Conservation (phyloP, 2,797 vertebrate species). For the Bovichtus variegatus region DNA sequence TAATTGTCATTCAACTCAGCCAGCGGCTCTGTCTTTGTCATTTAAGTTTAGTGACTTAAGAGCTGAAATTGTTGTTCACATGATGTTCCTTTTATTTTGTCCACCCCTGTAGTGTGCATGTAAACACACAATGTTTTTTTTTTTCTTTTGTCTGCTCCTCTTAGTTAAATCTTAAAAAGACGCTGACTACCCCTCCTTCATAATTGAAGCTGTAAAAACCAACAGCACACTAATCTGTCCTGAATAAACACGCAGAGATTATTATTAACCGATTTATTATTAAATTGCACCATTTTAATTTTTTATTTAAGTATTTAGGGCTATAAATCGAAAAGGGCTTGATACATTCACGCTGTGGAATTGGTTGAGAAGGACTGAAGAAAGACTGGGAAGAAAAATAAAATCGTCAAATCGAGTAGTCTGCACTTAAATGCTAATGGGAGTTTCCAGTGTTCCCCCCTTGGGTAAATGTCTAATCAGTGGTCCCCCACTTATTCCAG, state of each 20-base stretch:
- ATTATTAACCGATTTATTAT: too few species aligned
- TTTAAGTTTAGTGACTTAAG: conserved; percentile 34
- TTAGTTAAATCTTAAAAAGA: conserved; percentile 47
- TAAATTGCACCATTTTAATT: conserved; percentile 67
- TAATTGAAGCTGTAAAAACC: conserved; percentile 68
- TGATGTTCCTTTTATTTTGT: conserved; percentile 32
- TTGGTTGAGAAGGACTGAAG: conserved; percentile 57
- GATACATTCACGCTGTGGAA: conserved; percentile 71
- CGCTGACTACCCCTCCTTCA: conserved; percentile 33
- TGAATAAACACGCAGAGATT: conserved; percentile 55
- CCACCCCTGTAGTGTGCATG: neutral
- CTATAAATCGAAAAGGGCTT: conserved; percentile 75
- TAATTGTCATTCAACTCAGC: conserved; percentile 51
- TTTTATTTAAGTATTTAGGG: conserved; percentile 81
- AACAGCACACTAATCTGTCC: conserved; percentile 49
- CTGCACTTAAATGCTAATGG: conserved; percentile 78
- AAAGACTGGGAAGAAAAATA: conserved; percentile 59
- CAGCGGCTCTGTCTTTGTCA: conserved; percentile 42
- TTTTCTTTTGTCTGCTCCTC: conserved; percentile 1
- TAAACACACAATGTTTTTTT: conserved; percentile 11
- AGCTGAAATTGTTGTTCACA: conserved; percentile 25
- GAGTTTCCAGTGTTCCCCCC: conserved; percentile 61
- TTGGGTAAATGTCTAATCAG: conserved; percentile 76
- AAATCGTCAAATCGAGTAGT: conserved; percentile 59
- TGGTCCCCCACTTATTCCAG: conserved; percentile 63